Evolutionary conservation across 2,113 vertebrate genomes (phyloP).

Genomic region (Nyctereutes procyonoides): DNA sequence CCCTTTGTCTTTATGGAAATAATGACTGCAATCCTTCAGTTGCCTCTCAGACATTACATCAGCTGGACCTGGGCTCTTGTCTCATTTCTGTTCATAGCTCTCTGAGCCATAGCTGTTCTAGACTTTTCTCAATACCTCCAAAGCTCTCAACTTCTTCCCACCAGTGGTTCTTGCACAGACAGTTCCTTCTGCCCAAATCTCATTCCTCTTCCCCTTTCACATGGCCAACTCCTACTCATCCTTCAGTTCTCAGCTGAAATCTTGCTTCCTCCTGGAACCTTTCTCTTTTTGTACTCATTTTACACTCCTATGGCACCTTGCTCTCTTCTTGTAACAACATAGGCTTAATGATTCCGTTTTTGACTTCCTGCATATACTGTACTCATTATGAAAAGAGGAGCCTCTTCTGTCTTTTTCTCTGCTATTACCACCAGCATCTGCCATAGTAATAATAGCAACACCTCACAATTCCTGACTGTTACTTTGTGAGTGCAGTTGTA

Average conservation of each 20-base stretch:
- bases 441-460: neutral
- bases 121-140: neutral
- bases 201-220: neutral
- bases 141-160: neutral
- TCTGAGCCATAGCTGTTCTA: neutral
- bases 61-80: neutral
- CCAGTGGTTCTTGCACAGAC: neutral
- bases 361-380: neutral
- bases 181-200: neutral
- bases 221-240: neutral
- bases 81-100: neutral
- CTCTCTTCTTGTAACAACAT: neutral
- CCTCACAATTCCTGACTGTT: neutral
- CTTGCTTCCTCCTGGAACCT: neutral
- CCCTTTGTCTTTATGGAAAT: conserved; percentile 43
- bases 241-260: neutral
- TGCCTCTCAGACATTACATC: neutral
- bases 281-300: neutral
- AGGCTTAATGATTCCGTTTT: neutral
- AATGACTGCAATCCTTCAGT: neutral
- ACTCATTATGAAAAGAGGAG: neutral
- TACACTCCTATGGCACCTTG: neutral
- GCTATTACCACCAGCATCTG: neutral
- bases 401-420: neutral
- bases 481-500: neutral